Percentiles rank a stretch among this genome's conserved stretches.
These are phyloP conservation scores for Pelosia muscerda DNA, from an alignment of 2,888 invertebrate genomes.

Conservation along the genomic window DNA sequence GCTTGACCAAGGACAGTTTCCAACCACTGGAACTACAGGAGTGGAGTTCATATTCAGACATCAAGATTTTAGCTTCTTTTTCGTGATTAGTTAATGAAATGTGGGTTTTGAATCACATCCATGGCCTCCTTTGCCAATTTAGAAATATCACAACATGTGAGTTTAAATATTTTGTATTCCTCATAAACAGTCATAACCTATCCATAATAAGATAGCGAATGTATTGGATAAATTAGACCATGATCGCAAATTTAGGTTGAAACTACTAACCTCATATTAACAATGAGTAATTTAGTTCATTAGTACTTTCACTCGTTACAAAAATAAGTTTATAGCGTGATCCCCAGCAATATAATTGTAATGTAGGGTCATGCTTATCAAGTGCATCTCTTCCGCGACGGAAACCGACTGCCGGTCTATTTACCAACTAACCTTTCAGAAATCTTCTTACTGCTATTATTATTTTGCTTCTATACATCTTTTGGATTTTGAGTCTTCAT, in stretches of 20 bases:
- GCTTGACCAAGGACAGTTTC: background rate
- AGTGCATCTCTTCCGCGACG: constrained; percentile 68
- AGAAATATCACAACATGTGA: too few species aligned
- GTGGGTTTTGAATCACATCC: too few species aligned
- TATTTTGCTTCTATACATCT: background rate
- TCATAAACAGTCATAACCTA: too few species aligned
- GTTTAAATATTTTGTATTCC: too few species aligned
- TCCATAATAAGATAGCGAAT: too few species aligned
- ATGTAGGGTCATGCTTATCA: constrained; percentile 66
- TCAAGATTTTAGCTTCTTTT: background rate
- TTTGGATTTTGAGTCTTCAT: too few species aligned
- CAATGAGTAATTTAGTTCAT: background rate
- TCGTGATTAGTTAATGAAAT: background rate
- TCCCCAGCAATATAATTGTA: constrained; percentile 65
- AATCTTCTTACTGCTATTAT: constrained; percentile 34
- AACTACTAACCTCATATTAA: background rate
- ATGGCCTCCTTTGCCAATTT: too few species aligned
- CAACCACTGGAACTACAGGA: background rate
- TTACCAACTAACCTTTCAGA: constrained; percentile 67
- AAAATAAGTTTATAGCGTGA: constrained; percentile 61
- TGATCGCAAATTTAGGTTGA: background rate
- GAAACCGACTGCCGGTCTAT: constrained; percentile 63
- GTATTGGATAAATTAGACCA: too few species aligned
- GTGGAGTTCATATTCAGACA: background rate
- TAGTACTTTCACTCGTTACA: background rate